Percentiles rank a stretch among this genome's conserved stretches.
phyloP scores from a whole-genome alignment of 2,888 invertebrate genomes.

The Empis stercorea region DNA sequence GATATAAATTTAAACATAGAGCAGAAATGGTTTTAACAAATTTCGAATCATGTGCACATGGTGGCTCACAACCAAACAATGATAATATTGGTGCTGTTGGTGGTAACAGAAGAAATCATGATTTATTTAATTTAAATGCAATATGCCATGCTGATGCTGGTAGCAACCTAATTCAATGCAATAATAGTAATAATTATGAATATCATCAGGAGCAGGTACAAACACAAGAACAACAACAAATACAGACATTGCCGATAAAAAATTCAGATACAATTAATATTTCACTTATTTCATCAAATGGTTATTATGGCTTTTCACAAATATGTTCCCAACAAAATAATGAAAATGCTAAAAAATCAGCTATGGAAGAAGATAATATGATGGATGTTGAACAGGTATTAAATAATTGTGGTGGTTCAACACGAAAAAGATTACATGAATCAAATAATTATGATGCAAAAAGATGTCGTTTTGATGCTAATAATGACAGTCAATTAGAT shows the following conservation, averaged over 20 bases:
- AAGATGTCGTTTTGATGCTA: slow-evolving; percentile 28
- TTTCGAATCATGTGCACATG: slow-evolving; percentile 32
- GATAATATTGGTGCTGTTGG: no score
- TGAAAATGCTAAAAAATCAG: slow-evolving; percentile 24
- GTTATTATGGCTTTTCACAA: slow-evolving; percentile 28
- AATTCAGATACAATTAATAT: slow-evolving; percentile 6
- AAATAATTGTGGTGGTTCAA: no score
- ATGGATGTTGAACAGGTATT: no score
- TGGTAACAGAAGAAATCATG: no score
- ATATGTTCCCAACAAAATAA: background rate
- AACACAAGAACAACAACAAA: background rate
- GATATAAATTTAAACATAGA: no score
- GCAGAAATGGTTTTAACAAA: slow-evolving; percentile 32
- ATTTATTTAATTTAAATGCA: no score
- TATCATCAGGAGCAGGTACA: no score
- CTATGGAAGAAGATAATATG: slow-evolving; percentile 12
- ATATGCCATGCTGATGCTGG: no score
- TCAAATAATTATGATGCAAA: slow-evolving; percentile 14
- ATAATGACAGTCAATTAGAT: slow-evolving; percentile 5
- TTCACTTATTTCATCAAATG: slow-evolving; percentile 27
- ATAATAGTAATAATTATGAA: no score
- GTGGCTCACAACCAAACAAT: slow-evolving; percentile 11
- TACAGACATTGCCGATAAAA: no score
- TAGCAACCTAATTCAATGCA: no score
- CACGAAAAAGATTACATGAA: no score